Base-by-base conservation (phyloP, 2,888 invertebrate genomes). In the Crossocerus cetratus region DNA sequence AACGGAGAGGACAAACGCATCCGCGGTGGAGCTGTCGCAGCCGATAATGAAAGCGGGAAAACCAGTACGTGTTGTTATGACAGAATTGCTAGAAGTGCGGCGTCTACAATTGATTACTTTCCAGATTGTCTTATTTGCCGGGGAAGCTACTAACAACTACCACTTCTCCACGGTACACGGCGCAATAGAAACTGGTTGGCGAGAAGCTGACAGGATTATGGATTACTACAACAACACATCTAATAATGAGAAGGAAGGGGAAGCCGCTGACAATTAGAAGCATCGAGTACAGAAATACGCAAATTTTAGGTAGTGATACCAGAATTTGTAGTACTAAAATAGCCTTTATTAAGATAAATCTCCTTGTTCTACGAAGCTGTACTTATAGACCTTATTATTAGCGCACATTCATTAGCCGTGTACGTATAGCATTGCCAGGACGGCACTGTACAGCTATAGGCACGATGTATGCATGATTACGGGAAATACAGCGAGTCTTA, bases 111-210 rank as follows among this genome's bases (percentile, higher is more conserved):
- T 32, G 32, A 32, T 32, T 32, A 62, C 56, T 68, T 55, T 78
- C 20, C 92, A 94, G n/a, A 89, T 92, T 0, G 86, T 94, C 0
- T 92, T 93, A 81, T 94, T 94, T 84, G 94, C 93, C 0, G 94
- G 94, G 0, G 94, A 94, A 84, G 93, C 94, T 0, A 93, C 94
- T 0, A 92, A 93, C 2, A 89, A 91, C 20, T 91, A 92, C 65
- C 91, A 91, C 76, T 94, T 92, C 83, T 92, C 92, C 0, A 93
- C 94, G 0, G 94, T 94, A 0, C 94, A 95, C 78, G 95, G 95
- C 0, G 95, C 95, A 0, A 89, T 94, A 0, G 94, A 93, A 80
- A 91, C 93, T 11, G 95, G 95, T 0, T 93, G 93, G 89, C 91
- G 95, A 23, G 95, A 95, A 85, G 95, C 95, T 0, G 91, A 94